Base-by-base conservation (phyloP, 2,113 vertebrate species). In the Albula glossodonta region DNA sequence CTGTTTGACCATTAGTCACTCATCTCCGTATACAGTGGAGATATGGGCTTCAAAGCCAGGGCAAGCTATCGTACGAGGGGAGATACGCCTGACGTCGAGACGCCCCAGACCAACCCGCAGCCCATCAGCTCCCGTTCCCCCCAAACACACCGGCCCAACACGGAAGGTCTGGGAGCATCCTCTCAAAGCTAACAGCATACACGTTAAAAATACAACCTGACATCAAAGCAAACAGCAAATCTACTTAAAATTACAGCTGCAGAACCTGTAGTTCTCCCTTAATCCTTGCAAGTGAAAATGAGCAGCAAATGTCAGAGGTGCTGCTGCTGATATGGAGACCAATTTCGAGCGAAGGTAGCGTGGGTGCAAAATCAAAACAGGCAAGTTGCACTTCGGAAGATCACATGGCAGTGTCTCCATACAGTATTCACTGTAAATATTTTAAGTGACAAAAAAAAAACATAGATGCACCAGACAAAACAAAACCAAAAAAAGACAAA, bases 11-110 rank as follows among this genome's bases (percentile, higher is more conserved):
- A 22, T 51, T 78, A 78, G 78, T 56, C 51, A 52, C 13, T 66
- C 84, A n/a, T 51, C 84, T 85, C 41, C 84, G 53, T 31, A 85
- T 31, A 51, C 78, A 41, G 70, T 2, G 19, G 25, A 85, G 78
- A 80, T 78, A 78, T 13, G 52, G 41, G 57, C 84, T 85, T 80
- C 78, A 85, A 85, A 85, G 51, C 25, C 80, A 51, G 74, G 13
- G 19, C 48, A 31, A 9, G 4, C 48, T n/a, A 63, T 48, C 51
- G 11, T 2, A 25, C 6, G 10, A 77, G 19, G 51, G 74, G 70
- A 53, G 31, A 10, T 19, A 51, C 13, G 6, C 12, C 83, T 49
- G 51, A 77, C 77, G 12, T 25, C 74, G 9, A 41, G n/a, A 82
- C 11, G 22, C 81, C 52, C 5, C 81, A 50, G 57, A 66, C 19